Evolutionary conservation across 2,797 vertebrate genomes (phyloP).

Genomic region (Brachyalestes nurse): DNA sequence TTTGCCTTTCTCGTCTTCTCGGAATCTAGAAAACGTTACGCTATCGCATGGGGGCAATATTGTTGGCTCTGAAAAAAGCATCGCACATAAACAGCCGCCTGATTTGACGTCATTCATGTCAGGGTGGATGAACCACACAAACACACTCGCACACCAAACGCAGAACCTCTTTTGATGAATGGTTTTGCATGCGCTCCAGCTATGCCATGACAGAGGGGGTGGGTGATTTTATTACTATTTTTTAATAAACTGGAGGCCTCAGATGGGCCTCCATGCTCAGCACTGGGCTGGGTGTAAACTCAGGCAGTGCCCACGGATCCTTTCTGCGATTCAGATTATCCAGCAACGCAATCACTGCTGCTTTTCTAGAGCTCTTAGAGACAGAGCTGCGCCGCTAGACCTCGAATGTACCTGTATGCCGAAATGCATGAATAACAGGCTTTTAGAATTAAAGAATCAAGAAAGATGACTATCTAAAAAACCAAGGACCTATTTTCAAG

Average conservation of each 20-base stretch:
- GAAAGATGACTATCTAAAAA: background rate
- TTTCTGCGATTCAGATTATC: slow-evolving; percentile 23
- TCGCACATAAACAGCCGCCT: slow-evolving; percentile 9
- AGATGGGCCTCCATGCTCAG: slow-evolving; percentile 22
- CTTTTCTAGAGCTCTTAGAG: slow-evolving; percentile 36
- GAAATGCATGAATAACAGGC: slow-evolving; percentile 9
- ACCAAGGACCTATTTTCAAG: background rate
- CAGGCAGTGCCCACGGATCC: slow-evolving; percentile 18
- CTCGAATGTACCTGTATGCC: slow-evolving; percentile 25
- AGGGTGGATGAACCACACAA: slow-evolving; percentile 16
- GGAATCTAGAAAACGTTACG: slow-evolving; percentile 34
- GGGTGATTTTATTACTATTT: slow-evolving; percentile 6
- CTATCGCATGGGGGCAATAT: slow-evolving; percentile 55
- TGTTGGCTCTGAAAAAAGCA: slow-evolving; percentile 4
- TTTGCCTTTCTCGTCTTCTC: slow-evolving; percentile 47
- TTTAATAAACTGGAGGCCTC: background rate
- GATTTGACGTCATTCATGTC: slow-evolving; percentile 26
- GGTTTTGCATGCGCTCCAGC: slow-evolving; percentile 48
- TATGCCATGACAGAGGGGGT: slow-evolving; percentile 15
- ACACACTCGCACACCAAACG: too few relatives aligned
- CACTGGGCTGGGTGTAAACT: background rate
- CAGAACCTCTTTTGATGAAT: background rate
- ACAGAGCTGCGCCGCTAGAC: slow-evolving; percentile 40
- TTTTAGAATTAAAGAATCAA: background rate
- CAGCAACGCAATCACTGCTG: slow-evolving; percentile 41